Percentiles rank a stretch among this genome's conserved stretches.
These are phyloP conservation scores for Drosophila fulvimacula DNA, from an alignment of 2,888 invertebrate species.

Conservation along the genomic window DNA sequence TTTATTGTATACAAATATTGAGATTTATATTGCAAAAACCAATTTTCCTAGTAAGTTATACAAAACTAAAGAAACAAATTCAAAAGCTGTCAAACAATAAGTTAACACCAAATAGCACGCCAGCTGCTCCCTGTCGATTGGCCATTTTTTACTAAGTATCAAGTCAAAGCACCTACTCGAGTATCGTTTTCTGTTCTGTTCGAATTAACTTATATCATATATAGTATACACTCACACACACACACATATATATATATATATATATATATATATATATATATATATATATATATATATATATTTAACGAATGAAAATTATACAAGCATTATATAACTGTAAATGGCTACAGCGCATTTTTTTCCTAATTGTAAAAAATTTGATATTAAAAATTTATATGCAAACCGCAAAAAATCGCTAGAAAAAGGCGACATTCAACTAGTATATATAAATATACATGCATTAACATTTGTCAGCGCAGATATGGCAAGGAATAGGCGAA, in stretches of 20 bases:
- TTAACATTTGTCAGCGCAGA: conserved; percentile 45
- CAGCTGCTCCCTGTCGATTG: conserved; percentile 31
- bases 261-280: conserved; percentile 32
- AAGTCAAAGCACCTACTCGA: conserved; percentile 23
- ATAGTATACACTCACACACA: conserved; percentile 35
- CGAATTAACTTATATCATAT: conserved; percentile 20
- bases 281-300: conserved; percentile 47
- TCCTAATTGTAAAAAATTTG: conserved; percentile 76
- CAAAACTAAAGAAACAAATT: conserved; percentile 4
- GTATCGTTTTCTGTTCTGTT: conserved; percentile 22
- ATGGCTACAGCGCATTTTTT: conserved; percentile 72
- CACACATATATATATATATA: conserved; percentile 25
- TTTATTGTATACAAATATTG: conserved; percentile 25
- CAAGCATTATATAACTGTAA: conserved; percentile 49
- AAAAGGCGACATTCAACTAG: conserved; percentile 44
- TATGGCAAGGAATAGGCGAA: conserved; percentile 60
- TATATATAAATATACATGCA: conserved; percentile 32
- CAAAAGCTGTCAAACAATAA: background rate
- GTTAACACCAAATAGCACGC: conserved; percentile 8
- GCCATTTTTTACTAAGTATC: conserved; percentile 36
- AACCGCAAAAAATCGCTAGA: conserved; percentile 27
- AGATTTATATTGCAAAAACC: conserved; percentile 18
- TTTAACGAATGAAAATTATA: conserved; percentile 60
- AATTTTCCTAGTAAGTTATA: conserved; percentile 25
- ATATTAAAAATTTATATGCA: conserved; percentile 76